These are phyloP conservation scores for Ahaetulla prasina DNA, from an alignment of 2,113 vertebrate species.

Conservation along the genomic window DNA sequence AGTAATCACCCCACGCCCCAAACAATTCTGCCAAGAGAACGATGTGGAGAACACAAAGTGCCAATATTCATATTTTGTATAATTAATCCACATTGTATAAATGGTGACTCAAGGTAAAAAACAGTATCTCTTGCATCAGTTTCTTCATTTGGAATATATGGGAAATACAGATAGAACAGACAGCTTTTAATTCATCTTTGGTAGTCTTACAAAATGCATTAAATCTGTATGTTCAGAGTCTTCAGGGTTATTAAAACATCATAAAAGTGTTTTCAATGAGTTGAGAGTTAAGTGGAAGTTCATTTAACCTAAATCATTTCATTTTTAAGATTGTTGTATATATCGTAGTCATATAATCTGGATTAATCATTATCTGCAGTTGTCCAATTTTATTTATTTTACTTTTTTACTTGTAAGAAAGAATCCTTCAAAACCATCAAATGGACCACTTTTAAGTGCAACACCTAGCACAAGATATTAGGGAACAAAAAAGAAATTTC, in stretches of 20 bases:
- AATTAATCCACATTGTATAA: conserved; percentile 38
- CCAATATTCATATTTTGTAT: conserved; percentile 52
- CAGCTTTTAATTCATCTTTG: conserved; percentile 9
- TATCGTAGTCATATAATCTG: background rate
- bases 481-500: background rate
- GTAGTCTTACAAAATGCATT: background rate
- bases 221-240: conserved; percentile 18
- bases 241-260: background rate
- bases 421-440: background rate
- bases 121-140: background rate
- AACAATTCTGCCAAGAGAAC: conserved; percentile 45
- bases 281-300: background rate
- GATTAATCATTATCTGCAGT: background rate
- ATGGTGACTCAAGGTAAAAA: conserved; percentile 30
- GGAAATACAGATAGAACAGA: conserved; percentile 2
- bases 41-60: conserved; percentile 38
- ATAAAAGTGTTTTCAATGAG: background rate
- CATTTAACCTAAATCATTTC: background rate
- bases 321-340: background rate
- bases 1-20: conserved; percentile 38
- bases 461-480: background rate
- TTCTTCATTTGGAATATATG: conserved; percentile 27
- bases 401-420: background rate
- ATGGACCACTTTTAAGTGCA: background rate
- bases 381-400: background rate